These are phyloP conservation scores for Cephus sareptanus DNA, from an alignment of 2,888 invertebrate genomes.

Conservation along the genomic window DNA sequence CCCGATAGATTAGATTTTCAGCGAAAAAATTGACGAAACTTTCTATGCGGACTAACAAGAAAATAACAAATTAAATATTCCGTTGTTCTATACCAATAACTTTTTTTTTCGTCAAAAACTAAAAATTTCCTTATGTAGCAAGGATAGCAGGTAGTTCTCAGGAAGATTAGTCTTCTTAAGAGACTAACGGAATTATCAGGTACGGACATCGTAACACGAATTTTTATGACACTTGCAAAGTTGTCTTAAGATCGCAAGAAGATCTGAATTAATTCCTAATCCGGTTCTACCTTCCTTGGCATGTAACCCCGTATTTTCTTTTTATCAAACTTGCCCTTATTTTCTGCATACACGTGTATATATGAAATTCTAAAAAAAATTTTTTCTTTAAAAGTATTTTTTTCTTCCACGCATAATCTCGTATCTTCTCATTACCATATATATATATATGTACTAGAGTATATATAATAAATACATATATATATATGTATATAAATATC, in stretches of 20 bases:
- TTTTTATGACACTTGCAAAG: neutral
- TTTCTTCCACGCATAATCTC: too few species aligned
- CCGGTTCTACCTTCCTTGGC: neutral
- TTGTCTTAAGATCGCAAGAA: too few species aligned
- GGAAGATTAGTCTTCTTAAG: too few species aligned
- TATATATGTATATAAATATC: neutral
- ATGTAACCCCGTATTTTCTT: neutral
- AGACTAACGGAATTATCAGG: neutral
- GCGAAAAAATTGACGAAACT: neutral
- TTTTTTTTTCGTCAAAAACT: neutral
- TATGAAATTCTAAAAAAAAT: neutral
- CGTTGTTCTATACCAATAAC: neutral
- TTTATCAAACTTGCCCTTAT: neutral
- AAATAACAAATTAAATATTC: neutral
- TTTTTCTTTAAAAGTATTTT: too few species aligned
- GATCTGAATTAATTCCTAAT: neutral
- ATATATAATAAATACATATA: too few species aligned
- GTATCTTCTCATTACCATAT: too few species aligned
- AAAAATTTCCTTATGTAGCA: neutral
- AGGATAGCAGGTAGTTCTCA: too few species aligned
- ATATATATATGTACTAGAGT: too few species aligned
- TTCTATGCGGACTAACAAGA: neutral
- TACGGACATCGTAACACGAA: neutral
- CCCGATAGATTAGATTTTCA: neutral
- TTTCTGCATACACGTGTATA: neutral